Conservation (phyloP, 2,797 vertebrate genomes). For the Eutrigla gurnardus region DNA sequence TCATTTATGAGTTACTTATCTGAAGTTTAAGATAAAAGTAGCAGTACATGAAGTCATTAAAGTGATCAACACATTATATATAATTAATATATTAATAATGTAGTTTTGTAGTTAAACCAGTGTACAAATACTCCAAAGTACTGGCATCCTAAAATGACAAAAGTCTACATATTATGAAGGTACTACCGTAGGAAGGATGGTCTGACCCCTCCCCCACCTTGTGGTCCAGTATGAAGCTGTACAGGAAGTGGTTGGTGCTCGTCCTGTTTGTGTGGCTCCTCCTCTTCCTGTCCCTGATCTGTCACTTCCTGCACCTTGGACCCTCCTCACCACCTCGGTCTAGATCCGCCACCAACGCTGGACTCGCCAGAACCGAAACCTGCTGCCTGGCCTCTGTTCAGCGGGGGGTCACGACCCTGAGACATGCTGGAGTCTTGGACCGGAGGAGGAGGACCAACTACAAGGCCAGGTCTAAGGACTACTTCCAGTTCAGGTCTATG, state of each 20-base stretch:
- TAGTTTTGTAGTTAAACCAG: no score
- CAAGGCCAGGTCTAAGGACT: constrained; percentile 9
- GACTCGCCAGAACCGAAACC: background rate
- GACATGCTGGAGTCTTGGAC: background rate
- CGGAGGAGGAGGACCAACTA: background rate
- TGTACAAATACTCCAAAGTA: no score
- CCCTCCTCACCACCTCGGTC: background rate
- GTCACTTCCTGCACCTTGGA: constrained; percentile 29
- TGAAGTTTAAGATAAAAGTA: no score
- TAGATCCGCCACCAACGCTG: background rate
- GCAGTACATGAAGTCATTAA: no score
- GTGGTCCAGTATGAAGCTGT: constrained; percentile 14
- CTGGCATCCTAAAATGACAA: no score
- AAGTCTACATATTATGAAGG: no score
- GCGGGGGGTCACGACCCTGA: background rate
- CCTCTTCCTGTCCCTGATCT: constrained; percentile 29
- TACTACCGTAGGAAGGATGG: no score
- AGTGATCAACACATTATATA: no score
- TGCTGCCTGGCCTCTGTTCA: background rate
- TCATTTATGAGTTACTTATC: no score
- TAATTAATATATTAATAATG: no score
- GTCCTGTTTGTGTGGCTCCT: constrained; percentile 23
- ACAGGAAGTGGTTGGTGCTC: constrained; percentile 12
- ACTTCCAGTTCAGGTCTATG: constrained; percentile 16
- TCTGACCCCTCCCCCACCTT: no score